Evolutionary conservation across 2,888 invertebrate species (phyloP).

Genomic region (Sycophila texana): DNA sequence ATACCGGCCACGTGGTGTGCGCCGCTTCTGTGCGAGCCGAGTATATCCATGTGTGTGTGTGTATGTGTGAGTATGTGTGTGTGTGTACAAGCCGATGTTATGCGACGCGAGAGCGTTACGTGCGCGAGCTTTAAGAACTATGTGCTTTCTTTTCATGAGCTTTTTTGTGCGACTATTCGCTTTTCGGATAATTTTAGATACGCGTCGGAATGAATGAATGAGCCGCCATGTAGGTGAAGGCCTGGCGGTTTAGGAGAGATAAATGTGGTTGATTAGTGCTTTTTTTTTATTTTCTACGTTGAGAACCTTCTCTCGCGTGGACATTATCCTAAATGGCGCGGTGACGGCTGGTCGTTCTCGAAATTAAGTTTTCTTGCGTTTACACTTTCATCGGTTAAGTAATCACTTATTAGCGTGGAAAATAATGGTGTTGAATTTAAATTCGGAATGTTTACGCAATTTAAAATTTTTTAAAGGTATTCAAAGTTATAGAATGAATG

Average conservation of each 20-base stretch:
- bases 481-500: too few species aligned
- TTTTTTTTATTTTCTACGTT: too few species aligned
- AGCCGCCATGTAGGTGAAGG: neutral
- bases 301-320: too few species aligned
- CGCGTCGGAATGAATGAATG: neutral
- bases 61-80: too few species aligned
- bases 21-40: slow-evolving; percentile 62
- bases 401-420: too few species aligned
- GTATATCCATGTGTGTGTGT: neutral
- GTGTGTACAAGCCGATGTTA: neutral
- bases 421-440: too few species aligned
- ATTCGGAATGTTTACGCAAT: too few species aligned
- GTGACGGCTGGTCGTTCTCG: too few species aligned
- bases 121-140: neutral
- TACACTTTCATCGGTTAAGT: too few species aligned
- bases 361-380: neutral
- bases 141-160: neutral
- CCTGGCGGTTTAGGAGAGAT: neutral
- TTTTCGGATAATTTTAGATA: slow-evolving; percentile 11
- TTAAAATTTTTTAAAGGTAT: too few species aligned
- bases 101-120: neutral
- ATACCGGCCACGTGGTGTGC: slow-evolving; percentile 74
- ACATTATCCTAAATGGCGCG: too few species aligned
- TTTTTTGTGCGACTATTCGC: neutral
- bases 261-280: neutral